These are phyloP conservation scores for Anoplius nigerrimus DNA, from an alignment of 2,888 invertebrate species.

Conservation along the genomic window DNA sequence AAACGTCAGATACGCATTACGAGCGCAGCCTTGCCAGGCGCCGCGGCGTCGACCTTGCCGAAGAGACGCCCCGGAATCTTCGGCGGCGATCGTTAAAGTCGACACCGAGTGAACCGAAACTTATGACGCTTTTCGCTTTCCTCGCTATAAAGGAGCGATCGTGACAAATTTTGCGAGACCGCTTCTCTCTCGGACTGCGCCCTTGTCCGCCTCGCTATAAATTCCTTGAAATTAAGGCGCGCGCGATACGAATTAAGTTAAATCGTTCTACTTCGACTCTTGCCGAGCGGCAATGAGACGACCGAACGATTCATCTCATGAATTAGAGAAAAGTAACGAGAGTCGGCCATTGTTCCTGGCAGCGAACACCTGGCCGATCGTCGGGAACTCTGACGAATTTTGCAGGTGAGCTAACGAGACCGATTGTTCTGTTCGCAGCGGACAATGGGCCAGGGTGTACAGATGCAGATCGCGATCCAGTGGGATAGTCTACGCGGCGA, in stretches of 20 bases:
- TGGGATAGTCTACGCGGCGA: slow-evolving; percentile 94
- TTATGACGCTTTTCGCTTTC: not conserved
- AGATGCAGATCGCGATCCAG: slow-evolving; percentile 91
- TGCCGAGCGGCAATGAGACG: no score
- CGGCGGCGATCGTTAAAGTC: slow-evolving; percentile 52
- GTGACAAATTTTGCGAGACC: slow-evolving; percentile 2
- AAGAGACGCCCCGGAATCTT: slow-evolving; percentile 59
- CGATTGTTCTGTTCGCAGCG: slow-evolving; percentile 86
- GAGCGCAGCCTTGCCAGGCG: slow-evolving; percentile 67
- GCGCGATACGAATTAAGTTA: not conserved
- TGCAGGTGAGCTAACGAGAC: no score
- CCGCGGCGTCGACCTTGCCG: slow-evolving; percentile 71
- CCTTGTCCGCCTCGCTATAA: not conserved
- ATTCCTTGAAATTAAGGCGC: not conserved
- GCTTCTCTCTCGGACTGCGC: not conserved
- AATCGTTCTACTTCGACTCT: not conserved
- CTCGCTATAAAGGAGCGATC: slow-evolving; percentile 4
- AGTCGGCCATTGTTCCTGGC: no score
- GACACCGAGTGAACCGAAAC: slow-evolving; percentile 15
- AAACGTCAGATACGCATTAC: slow-evolving; percentile 56
- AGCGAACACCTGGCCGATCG: no score
- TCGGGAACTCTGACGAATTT: no score
- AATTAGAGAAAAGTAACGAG: no score
- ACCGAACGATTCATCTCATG: no score
- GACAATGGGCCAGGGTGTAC: slow-evolving; percentile 97